Base-by-base conservation (phyloP, 2,797 vertebrate genomes). In the Gallinago solitaria region DNA sequence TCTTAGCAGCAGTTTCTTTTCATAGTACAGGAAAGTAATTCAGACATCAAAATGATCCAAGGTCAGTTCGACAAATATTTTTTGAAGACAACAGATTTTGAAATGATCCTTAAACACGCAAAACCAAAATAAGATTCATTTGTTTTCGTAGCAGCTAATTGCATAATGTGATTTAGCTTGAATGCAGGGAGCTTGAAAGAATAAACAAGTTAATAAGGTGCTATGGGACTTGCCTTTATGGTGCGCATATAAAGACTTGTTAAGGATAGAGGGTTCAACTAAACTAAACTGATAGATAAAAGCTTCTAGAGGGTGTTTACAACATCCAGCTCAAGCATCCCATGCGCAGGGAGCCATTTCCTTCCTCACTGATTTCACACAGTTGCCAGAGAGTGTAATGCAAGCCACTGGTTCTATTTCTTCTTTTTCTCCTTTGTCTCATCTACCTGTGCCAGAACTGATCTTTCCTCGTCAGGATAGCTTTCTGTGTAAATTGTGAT, bases 171-270 rank as follows among this genome's bases (percentile, higher is more conserved):
- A 83, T 96, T 95, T 90, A 86, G 33, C 60, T 86, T 64, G 73
- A 92, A 95, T 84, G 76, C 81, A 88, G 95, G 85, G 88, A 87
- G 69, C 90, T 96, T 82, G 75, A 88, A 95, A 88, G 95, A 94
- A 95, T 97, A 97, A 98, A 98, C 97, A 98, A 98, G 95, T 97
- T 98, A 98, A 98, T 97, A 96, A 96, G 97, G 89, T 91, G 87
- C 95, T 69, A 0, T 95, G 97, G 97, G 97, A 97, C 63, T 88
- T 91, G 83, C 76, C 87, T 93, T 92, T 93, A 61, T 43, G 48
- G 11, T 68, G 73, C 45, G 23, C 96, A 69, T 91, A 93, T 88
- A 80, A 93, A 89, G 95, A 93, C 96, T 97, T 97, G 96, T 96
- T 96, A 95, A 81, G 83, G 65, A 57, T 9, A 83, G 77, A 95